These are phyloP conservation scores for Brienomyrus longianalis DNA, from an alignment of 2,113 vertebrate genomes.

Conservation along the genomic window DNA sequence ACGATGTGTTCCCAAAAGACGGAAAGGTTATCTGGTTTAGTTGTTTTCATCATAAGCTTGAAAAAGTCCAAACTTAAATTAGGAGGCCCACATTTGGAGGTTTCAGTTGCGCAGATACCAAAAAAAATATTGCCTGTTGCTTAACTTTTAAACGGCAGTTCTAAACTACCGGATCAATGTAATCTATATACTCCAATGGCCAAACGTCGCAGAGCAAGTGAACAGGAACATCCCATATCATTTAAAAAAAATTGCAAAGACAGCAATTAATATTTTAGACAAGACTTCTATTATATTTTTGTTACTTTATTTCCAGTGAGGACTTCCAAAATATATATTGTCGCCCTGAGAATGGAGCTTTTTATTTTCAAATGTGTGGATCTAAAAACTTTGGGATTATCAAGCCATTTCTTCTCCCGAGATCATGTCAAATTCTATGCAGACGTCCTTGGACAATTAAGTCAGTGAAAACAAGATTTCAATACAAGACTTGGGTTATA, in stretches of 20 bases:
- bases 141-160: neutral
- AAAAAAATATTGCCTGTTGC: neutral
- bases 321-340: neutral
- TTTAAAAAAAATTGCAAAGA: neutral
- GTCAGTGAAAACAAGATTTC: constrained; percentile 1
- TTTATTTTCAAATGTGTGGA: neutral
- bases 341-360: neutral
- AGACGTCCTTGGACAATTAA: constrained; percentile 18
- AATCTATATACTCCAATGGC: neutral
- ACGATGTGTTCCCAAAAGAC: neutral
- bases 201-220: neutral
- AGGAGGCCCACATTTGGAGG: neutral
- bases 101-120: neutral
- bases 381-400: constrained; percentile 7
- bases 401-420: constrained; percentile 27
- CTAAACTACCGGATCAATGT: neutral
- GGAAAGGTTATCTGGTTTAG: neutral
- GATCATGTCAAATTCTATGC: constrained; percentile 29
- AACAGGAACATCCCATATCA: neutral
- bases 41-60: neutral
- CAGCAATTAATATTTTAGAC: neutral
- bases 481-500: constrained; percentile 5
- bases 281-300: neutral
- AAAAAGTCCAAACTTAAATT: neutral
- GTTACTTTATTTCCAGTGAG: neutral